A percentile compares a stretch with the other conserved stretches of the same genome.
These are phyloP conservation scores for Syngnathus rostellatus DNA, from an alignment of 2,797 vertebrate genomes.

Conservation along the genomic window DNA sequence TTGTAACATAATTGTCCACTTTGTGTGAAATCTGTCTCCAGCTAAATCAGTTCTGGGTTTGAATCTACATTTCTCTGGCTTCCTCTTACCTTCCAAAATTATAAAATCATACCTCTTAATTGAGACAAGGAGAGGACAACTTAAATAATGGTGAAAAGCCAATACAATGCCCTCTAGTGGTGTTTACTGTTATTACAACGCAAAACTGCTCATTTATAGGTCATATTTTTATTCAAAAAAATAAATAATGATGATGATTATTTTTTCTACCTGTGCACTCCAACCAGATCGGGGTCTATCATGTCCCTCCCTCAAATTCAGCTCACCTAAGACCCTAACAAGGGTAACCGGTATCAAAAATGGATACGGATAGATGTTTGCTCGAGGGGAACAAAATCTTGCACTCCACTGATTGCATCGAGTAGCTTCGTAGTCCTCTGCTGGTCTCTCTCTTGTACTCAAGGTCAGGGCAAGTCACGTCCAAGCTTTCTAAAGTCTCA, in stretches of 20 bases:
- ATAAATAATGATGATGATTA: no score
- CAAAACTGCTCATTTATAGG: no score
- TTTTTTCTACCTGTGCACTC: no score
- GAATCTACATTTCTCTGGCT: no score
- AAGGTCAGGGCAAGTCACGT: constrained; percentile 4
- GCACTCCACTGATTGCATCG: constrained; percentile 15
- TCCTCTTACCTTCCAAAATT: no score
- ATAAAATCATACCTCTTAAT: no score
- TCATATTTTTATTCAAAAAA: no score
- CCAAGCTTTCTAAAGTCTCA: constrained; percentile 8
- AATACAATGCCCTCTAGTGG: no score
- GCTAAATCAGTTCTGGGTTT: background rate
- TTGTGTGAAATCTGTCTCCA: background rate
- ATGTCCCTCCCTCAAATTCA: background rate
- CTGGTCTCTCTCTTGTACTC: constrained; percentile 20
- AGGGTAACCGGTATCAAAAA: background rate
- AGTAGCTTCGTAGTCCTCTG: constrained; percentile 32
- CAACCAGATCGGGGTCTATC: no score
- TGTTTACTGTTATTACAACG: no score
- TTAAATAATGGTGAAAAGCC: no score
- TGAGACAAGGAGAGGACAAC: no score
- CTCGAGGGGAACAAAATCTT: background rate
- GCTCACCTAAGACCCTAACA: background rate
- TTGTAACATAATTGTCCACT: background rate
- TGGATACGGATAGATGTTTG: background rate